Percentiles rank a stretch among this genome's conserved stretches.
Conservation (phyloP, 1,140 invertebrate genomes). For the Gonioctena quinquepunctata region DNA sequence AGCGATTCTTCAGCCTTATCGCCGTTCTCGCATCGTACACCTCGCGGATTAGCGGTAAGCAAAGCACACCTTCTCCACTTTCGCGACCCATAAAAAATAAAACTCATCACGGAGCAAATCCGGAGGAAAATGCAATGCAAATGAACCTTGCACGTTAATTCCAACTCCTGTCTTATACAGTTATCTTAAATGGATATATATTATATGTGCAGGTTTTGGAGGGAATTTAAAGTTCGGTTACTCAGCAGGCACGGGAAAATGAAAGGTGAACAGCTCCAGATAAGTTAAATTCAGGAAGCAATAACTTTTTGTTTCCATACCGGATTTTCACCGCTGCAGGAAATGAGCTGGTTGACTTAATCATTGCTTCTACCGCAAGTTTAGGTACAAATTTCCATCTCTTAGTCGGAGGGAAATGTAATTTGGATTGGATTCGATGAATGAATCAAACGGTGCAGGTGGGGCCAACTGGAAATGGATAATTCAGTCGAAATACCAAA, state of each 20-base stretch:
- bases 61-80: constrained; percentile 11
- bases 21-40: constrained; percentile 21
- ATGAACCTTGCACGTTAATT: constrained; percentile 32
- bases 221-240: constrained; percentile 3
- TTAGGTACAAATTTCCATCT: too few relatives aligned
- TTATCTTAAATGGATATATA: constrained; percentile 32
- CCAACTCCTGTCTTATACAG: constrained; percentile 27
- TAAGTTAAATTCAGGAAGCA: neutral
- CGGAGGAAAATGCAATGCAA: constrained; percentile 39
- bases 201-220: constrained; percentile 16
- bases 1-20: constrained; percentile 28
- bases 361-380: neutral
- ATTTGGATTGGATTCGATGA: too few relatives aligned
- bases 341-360: constrained; percentile 1
- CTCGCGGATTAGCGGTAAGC: constrained; percentile 27
- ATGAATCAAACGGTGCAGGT: too few relatives aligned
- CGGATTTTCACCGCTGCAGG: neutral
- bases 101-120: constrained; percentile 39
- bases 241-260: neutral
- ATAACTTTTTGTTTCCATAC: neutral
- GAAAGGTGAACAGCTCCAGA: neutral
- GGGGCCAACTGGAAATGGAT: too few relatives aligned
- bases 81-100: constrained; percentile 34
- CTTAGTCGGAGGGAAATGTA: too few relatives aligned
- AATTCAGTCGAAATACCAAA: too few relatives aligned